Percentiles rank a stretch among this genome's conserved stretches.
Evolutionary conservation across 2,113 vertebrate species (phyloP).

Genomic region (Acanthisitta chloris): DNA sequence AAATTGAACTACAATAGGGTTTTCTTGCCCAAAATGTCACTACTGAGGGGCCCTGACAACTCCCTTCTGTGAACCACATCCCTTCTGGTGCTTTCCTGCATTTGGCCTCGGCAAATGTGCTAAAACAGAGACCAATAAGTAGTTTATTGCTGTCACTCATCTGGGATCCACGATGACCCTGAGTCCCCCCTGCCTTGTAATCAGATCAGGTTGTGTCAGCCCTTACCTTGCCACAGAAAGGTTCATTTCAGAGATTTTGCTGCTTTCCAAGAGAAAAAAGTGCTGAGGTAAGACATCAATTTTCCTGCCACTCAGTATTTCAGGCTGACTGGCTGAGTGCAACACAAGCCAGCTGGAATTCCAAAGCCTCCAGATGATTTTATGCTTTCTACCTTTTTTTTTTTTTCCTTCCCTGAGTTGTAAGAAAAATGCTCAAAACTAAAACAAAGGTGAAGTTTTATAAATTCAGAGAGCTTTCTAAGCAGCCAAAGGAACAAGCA

Average conservation of each 20-base stretch:
- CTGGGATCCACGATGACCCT: neutral
- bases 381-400: neutral
- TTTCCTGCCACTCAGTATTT: conserved; percentile 31
- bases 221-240: neutral
- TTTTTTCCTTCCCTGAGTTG: neutral
- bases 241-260: neutral
- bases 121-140: neutral
- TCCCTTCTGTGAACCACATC: neutral
- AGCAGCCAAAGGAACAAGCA: neutral
- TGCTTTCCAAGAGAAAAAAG: neutral
- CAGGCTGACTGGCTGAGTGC: neutral
- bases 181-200: neutral
- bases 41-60: neutral
- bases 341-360: neutral
- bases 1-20: neutral
- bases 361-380: conserved; percentile 15
- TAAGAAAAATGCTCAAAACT: neutral
- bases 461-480: neutral
- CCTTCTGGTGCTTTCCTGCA: neutral
- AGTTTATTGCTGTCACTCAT: neutral
- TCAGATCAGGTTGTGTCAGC: neutral
- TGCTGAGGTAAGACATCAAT: neutral
- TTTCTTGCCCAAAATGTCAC: neutral
- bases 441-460: neutral
- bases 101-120: conserved; percentile 1